A percentile compares a stretch with the other conserved stretches of the same genome.
Evolutionary conservation across 1,140 invertebrate genomes (phyloP).

Genomic region (Drosophila carrolli): DNA sequence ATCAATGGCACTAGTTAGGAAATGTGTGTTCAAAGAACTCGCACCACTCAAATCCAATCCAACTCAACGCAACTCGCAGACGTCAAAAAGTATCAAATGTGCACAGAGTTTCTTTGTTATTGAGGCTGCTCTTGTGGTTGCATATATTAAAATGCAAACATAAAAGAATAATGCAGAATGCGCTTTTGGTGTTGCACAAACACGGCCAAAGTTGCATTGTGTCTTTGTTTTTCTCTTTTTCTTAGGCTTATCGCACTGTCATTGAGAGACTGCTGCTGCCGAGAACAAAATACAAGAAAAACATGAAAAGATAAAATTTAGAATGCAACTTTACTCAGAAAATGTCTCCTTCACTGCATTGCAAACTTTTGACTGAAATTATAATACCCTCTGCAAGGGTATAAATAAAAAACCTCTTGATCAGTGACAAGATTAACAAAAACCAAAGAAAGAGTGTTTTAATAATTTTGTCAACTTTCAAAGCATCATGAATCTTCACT

Average conservation of each 20-base stretch:
- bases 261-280: slow-evolving; percentile 32
- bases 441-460: no score
- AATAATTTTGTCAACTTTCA: no score
- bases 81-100: slow-evolving; percentile 42
- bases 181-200: slow-evolving; percentile 64
- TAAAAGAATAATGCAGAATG: slow-evolving; percentile 55
- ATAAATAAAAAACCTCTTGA: no score
- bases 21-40: slow-evolving; percentile 44
- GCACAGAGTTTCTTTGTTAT: slow-evolving; percentile 26
- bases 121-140: slow-evolving; percentile 32
- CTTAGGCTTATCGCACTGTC: slow-evolving; percentile 52
- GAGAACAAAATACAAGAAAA: slow-evolving; percentile 58
- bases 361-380: no score
- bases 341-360: no score
- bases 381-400: no score
- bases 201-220: slow-evolving; percentile 43
- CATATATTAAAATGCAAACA: slow-evolving; percentile 49
- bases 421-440: no score
- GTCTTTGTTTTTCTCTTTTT: slow-evolving; percentile 32
- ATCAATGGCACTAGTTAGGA: slow-evolving; percentile 53
- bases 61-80: slow-evolving; percentile 32
- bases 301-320: slow-evolving; percentile 16
- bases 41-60: slow-evolving; percentile 27
- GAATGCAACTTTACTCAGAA: slow-evolving; percentile 36
- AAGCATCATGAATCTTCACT: no score